These are phyloP conservation scores for Orthosia gothica DNA, from an alignment of 2,888 invertebrate species.

Conservation along the genomic window DNA sequence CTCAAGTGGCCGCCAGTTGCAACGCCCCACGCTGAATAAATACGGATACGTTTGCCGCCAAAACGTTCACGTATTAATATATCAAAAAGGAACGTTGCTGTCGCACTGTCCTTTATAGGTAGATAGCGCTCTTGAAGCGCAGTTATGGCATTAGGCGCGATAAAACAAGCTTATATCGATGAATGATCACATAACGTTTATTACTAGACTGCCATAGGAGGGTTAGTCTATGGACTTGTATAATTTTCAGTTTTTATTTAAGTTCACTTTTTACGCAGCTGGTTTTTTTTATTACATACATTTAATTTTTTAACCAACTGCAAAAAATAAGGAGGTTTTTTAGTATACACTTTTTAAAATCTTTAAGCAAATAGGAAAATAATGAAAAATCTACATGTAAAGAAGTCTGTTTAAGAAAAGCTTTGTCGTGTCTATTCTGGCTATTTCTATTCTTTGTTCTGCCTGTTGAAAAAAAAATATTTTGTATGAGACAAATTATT, in stretches of 20 bases:
- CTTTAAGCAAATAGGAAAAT: not conserved
- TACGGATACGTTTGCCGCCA: slow-evolving; percentile 69
- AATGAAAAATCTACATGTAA: not conserved
- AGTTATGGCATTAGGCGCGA: not conserved
- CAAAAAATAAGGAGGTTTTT: no score
- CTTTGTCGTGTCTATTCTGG: not conserved
- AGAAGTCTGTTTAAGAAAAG: not conserved
- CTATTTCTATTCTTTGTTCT: not conserved
- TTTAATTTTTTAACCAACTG: no score
- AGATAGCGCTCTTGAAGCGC: slow-evolving; percentile 10
- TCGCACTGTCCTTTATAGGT: not conserved
- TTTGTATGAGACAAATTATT: not conserved
- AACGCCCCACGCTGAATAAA: slow-evolving; percentile 73
- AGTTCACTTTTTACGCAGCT: no score
- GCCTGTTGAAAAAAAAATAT: no score
- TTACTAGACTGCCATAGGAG: no score
- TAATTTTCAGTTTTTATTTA: no score
- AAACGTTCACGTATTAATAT: slow-evolving; percentile 64
- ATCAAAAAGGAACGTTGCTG: slow-evolving; percentile 53
- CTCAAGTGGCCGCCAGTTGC: slow-evolving; percentile 71
- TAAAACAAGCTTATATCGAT: not conserved
- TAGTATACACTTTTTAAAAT: not conserved
- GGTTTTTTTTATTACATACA: no score
- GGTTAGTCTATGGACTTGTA: no score
- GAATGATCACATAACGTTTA: not conserved